Conservation (phyloP, 2,888 invertebrate species). For the Graphium colonna region DNA sequence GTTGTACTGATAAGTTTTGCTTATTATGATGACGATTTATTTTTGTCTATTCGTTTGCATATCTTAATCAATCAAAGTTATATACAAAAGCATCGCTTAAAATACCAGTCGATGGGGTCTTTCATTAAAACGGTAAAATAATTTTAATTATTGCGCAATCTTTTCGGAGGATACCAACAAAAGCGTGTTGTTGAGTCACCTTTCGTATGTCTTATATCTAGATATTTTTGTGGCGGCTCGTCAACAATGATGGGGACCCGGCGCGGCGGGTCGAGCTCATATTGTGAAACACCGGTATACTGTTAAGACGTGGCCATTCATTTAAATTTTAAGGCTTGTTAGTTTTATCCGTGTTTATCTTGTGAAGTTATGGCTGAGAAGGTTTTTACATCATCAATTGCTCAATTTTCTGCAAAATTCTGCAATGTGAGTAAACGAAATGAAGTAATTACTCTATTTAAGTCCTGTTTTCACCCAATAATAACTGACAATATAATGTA, state of each 20-base stretch:
- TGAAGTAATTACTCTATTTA: too few species aligned
- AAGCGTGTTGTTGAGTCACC: neutral
- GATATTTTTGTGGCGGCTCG: neutral
- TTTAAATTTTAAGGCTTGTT: conserved; percentile 44
- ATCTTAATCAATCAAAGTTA: too few species aligned
- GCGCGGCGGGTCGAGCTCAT: too few species aligned
- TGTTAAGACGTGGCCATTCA: neutral
- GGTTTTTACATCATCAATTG: conserved; percentile 54
- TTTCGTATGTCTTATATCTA: neutral
- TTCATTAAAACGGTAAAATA: conserved; percentile 9
- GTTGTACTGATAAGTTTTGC: too few species aligned
- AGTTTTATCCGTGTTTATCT: conserved; percentile 31
- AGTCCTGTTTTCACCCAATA: too few species aligned
- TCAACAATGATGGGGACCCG: neutral
- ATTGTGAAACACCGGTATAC: neutral
- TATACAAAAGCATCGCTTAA: too few species aligned
- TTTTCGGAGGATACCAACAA: neutral
- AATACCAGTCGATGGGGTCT: conserved; percentile 19
- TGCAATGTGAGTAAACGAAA: conserved; percentile 65
- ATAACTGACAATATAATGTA: too few species aligned
- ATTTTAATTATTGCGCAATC: conserved; percentile 27
- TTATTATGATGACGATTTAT: too few species aligned
- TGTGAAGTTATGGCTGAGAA: conserved; percentile 55
- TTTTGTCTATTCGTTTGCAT: too few species aligned
- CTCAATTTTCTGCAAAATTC: conserved; percentile 67